Percentiles rank a stretch among this genome's conserved stretches.
phyloP scores from a whole-genome alignment of 2,888 invertebrate genomes.

The Ormyrus rosae region DNA sequence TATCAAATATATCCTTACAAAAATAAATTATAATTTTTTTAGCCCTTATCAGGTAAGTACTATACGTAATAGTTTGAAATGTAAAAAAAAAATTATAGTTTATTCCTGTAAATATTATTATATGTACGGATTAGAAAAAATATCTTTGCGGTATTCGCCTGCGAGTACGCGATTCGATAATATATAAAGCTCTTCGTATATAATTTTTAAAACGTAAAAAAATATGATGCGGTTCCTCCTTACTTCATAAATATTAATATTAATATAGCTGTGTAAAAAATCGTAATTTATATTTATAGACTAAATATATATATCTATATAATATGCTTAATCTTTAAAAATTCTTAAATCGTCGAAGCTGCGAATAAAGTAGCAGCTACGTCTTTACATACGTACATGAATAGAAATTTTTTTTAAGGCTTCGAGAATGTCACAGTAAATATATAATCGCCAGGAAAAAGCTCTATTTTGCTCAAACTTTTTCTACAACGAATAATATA shows the following conservation, averaged over 20 bases:
- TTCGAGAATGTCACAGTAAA: slow-evolving; percentile 49
- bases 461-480: neutral
- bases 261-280: slow-evolving; percentile 45
- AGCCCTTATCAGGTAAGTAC: no score
- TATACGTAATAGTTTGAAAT: no score
- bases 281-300: slow-evolving; percentile 25
- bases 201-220: slow-evolving; percentile 49
- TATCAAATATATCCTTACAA: no score
- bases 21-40: no score
- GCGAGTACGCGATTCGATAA: slow-evolving; percentile 53
- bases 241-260: slow-evolving; percentile 39
- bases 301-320: slow-evolving; percentile 6
- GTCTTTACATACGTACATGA: slow-evolving; percentile 11
- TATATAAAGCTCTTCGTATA: slow-evolving; percentile 46
- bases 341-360: slow-evolving; percentile 35
- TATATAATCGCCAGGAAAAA: slow-evolving; percentile 24
- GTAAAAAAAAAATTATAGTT: no score
- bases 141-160: slow-evolving; percentile 57
- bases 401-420: slow-evolving; percentile 15
- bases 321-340: slow-evolving; percentile 37
- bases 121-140: slow-evolving; percentile 17
- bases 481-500: neutral
- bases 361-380: slow-evolving; percentile 28
- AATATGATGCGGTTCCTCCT: slow-evolving; percentile 31
- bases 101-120: no score